These are phyloP conservation scores for Tetragonula carbonaria DNA, from an alignment of 2,888 invertebrate genomes.

Conservation along the genomic window DNA sequence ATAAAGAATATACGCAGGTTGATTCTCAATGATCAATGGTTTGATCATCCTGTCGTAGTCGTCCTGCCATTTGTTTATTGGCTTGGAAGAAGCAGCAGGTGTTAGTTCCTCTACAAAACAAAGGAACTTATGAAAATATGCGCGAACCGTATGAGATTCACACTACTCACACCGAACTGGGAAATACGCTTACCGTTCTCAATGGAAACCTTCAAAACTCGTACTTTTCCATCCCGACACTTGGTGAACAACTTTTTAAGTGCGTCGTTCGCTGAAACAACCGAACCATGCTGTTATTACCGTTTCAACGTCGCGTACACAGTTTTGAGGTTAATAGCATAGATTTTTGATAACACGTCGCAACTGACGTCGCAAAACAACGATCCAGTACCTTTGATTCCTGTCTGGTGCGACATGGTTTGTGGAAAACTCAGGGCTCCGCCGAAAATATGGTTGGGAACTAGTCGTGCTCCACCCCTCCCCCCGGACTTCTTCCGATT, in stretches of 20 bases:
- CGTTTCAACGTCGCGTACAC: background rate
- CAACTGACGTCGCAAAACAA: background rate
- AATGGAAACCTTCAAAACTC: conserved; percentile 93
- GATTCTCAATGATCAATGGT: conserved; percentile 89
- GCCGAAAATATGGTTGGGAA: conserved; percentile 24
- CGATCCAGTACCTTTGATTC: conserved; percentile 90
- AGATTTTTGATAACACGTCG: conserved; percentile 14
- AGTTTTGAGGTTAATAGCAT: conserved; percentile 50
- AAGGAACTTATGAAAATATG: background rate
- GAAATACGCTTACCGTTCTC: conserved; percentile 89
- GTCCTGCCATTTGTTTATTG: conserved; percentile 92
- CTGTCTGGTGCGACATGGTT: conserved; percentile 95
- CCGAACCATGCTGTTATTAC: conserved; percentile 4
- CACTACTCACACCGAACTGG: background rate
- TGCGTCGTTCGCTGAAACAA: conserved; percentile 91
- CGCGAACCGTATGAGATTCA: background rate
- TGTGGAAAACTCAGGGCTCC: background rate
- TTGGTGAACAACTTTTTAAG: conserved; percentile 92
- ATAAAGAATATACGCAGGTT: conserved; percentile 94
- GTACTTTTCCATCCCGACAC: conserved; percentile 91
- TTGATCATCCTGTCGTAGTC: conserved; percentile 92
- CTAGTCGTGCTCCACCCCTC: conserved; percentile 1
- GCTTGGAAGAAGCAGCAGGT: conserved; percentile 88
- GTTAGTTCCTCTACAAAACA: conserved; percentile 89
- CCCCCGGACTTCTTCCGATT: background rate